Conservation (phyloP, 2,888 invertebrate genomes). For the Cosmorhoe ocellata region DNA sequence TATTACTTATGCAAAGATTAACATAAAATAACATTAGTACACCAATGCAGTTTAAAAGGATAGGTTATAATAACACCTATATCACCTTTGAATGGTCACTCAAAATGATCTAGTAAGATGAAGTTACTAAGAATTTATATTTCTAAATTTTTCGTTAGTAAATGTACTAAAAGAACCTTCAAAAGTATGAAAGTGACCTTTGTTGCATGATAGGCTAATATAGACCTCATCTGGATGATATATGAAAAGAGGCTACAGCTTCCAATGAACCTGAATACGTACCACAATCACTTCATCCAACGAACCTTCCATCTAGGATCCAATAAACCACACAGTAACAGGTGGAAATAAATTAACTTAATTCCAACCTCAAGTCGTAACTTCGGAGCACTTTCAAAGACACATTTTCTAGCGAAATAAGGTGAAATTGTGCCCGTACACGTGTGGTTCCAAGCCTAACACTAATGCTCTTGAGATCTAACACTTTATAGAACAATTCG, state of each 20-base stretch:
- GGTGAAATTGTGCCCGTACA: conserved; percentile 26
- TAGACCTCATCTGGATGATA: conserved; percentile 27
- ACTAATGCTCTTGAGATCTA: conserved; percentile 34
- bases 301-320: conserved; percentile 44
- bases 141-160: too few species aligned
- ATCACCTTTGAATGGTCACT: not conserved
- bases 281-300: conserved; percentile 75
- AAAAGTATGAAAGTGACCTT: conserved; percentile 42
- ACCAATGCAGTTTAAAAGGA: not conserved
- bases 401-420: conserved; percentile 49
- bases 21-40: too few species aligned
- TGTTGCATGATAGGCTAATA: conserved; percentile 37
- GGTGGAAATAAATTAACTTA: conserved; percentile 56
- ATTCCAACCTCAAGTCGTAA: conserved; percentile 56
- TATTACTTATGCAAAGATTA: too few species aligned
- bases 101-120: too few species aligned
- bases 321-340: conserved; percentile 49
- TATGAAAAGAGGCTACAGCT: not conserved
- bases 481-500: conserved; percentile 39
- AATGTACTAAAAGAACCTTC: not conserved
- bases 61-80: not conserved
- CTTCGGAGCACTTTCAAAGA: conserved; percentile 50
- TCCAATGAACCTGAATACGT: conserved; percentile 45
- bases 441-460: conserved; percentile 24
- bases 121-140: too few species aligned